phyloP scores from a whole-genome alignment of 2,888 invertebrate species.

The Epirrita christyi region DNA sequence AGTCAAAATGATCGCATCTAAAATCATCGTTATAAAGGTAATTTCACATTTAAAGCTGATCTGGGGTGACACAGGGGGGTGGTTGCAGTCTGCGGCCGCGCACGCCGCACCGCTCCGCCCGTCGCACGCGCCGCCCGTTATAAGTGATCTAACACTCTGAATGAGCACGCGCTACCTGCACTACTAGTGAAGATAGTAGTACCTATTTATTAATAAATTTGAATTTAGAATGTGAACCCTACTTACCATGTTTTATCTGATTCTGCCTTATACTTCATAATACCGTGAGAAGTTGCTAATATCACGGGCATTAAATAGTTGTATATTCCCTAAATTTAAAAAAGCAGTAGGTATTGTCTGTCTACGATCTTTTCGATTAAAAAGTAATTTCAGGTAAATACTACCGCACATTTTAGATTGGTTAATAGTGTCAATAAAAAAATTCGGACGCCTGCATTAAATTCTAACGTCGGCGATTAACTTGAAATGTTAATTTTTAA shows the following conservation, averaged over 20 bases:
- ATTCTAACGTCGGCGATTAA: conserved; percentile 18
- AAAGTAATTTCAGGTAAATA: no score
- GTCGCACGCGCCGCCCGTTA: conserved; percentile 51
- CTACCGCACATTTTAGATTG: no score
- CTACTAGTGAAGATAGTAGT: conserved; percentile 14
- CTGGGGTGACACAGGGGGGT: background rate
- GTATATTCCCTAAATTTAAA: no score
- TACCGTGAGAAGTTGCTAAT: no score
- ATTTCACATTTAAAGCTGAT: background rate
- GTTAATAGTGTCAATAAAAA: conserved; percentile 6
- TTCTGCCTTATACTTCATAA: background rate
- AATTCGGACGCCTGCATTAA: no score
- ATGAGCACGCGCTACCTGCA: conserved; percentile 53
- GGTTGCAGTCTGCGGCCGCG: conserved; percentile 46
- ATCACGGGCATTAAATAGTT: background rate
- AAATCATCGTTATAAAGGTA: background rate
- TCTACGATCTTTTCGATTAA: no score
- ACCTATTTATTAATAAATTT: no score
- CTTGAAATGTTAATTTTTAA: conserved; percentile 28
- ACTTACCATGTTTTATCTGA: conserved; percentile 21
- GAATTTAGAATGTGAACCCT: conserved; percentile 39
- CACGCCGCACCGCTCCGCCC: conserved; percentile 35
- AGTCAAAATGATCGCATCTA: background rate
- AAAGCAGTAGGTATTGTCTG: no score
- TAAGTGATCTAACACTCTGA: conserved; percentile 57